A percentile compares a stretch with the other conserved stretches of the same genome.
Conservation (phyloP, 2,113 vertebrate species). For the Acanthisitta chloris region DNA sequence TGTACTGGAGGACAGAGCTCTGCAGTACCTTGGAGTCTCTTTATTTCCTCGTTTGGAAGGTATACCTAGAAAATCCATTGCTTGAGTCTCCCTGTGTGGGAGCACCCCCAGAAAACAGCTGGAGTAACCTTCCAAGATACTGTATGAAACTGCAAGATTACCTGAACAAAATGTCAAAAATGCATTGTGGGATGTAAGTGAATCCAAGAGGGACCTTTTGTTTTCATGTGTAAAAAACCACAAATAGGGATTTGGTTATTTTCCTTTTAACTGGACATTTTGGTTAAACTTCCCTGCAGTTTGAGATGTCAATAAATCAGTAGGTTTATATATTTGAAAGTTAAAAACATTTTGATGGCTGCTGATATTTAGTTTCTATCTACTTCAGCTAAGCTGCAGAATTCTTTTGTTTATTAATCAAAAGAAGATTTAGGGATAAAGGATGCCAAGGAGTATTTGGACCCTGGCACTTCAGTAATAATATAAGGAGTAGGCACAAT, state of each 20-base stretch:
- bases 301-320: neutral
- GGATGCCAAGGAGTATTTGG: neutral
- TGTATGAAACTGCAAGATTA: neutral
- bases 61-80: neutral
- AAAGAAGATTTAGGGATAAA: neutral
- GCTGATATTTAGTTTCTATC: neutral
- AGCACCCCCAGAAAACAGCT: neutral
- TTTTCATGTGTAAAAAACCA: neutral
- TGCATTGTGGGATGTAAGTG: neutral
- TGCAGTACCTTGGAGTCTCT: neutral
- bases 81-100: neutral
- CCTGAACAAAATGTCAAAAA: neutral
- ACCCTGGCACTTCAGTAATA: neutral
- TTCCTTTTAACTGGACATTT: neutral
- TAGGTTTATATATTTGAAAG: neutral
- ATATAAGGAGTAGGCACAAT: neutral
- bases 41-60: slow-evolving; percentile 29
- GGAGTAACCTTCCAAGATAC: neutral
- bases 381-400: neutral
- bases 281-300: neutral
- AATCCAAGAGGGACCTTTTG: neutral
- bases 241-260: neutral
- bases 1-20: neutral
- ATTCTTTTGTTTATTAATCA: neutral
- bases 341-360: neutral